Evolutionary conservation across 2,113 vertebrate genomes (phyloP), one percentile per base, ranked within the genome.

Genomic region (Eubucco bourcierii): DNA sequence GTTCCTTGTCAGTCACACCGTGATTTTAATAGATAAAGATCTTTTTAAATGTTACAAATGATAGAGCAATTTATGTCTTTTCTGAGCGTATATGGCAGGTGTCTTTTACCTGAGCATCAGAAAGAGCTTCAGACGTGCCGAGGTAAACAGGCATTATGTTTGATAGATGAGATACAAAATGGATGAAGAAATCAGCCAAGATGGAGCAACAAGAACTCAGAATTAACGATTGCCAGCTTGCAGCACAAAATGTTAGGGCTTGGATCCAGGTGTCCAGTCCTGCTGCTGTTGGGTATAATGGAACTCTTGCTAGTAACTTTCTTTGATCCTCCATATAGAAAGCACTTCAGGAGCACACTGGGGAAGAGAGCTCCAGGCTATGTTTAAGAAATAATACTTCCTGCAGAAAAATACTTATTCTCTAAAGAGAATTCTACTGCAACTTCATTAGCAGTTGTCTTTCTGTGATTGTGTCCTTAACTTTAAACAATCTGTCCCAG

Each of bases 21-120:
- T 59, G 94, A 90, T 90, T 92, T 95, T 95, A 95, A 96, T 93
- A 95, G 90, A 93, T 89, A 8, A 94, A 89, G 93, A 44, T 84
- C 78, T 92, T 95, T 84, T 39, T 79, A 81, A 94, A 59, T 76
- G 85, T 78, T 90, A 68, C 83, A 91, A 96, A 96, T 93, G 84
- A 95, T 93, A 93, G 95, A 76, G 90, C 86, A 88, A 76, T 96
- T 94, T 70, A 61, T 88, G 66, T 81, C 94, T 94, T 90, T 95
- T 88, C 78, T 94, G 70, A 87, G 84, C 60, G 28, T 76, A 34
- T 84, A 27, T 88, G 80, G 88, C 95, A 96, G 93, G 66, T 96
- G 95, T 94, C 95, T 96, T 94, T 96, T 84, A 90, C 95, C 78
- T 41, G 56, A 96, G 84, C 60, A 50, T 67, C 78, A 85, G 89